Conservation (phyloP, 37 sponge, comb jelly and placozoan genomes). For the Hormiphora californensis region DNA sequence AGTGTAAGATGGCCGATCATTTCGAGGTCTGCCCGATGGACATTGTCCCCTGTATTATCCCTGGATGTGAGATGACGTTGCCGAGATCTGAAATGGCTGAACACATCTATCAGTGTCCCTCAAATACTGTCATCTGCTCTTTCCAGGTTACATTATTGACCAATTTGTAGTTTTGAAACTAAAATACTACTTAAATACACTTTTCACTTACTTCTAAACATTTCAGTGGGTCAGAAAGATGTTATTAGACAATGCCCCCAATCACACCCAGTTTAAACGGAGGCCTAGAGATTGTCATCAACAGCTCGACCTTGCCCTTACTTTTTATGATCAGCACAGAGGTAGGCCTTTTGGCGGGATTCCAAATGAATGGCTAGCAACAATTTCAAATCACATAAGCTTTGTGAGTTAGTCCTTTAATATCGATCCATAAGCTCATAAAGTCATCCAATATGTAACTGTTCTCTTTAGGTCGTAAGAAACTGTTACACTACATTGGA, state of each 20-base stretch:
- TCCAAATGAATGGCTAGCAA: not conserved
- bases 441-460: not conserved
- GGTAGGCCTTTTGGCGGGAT: not conserved
- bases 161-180: not conserved
- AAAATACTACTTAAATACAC: not conserved
- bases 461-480: not conserved
- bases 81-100: not conserved
- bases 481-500: conserved; percentile 13
- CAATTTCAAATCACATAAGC: not conserved
- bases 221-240: conserved; percentile 45
- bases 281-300: conserved; percentile 5
- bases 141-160: not conserved
- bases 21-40: not conserved
- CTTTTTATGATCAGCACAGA: conserved; percentile 29
- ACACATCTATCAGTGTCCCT: not conserved
- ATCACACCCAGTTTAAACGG: not conserved
- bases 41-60: not conserved
- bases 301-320: conserved; percentile 38
- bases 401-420: not conserved
- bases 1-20: conserved; percentile 18
- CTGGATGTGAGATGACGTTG: not conserved
- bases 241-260: conserved; percentile 14
- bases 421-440: not conserved
- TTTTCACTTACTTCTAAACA: not conserved
- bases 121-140: conserved; percentile 39